Conservation (phyloP, 2,797 vertebrate genomes). For the Halcyon chelicuti region DNA sequence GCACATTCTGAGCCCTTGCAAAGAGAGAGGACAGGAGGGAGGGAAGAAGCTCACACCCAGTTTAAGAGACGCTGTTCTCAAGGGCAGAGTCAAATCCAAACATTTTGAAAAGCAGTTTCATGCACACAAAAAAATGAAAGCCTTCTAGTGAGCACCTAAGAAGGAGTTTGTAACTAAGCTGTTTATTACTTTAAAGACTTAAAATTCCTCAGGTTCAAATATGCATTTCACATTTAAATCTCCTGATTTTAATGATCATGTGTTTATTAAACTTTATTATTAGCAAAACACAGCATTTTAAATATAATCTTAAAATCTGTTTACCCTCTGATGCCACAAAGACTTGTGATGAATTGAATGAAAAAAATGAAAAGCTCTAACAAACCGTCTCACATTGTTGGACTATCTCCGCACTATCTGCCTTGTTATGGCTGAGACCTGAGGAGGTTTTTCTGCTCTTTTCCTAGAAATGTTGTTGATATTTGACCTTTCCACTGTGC, state of each 20-base stretch:
- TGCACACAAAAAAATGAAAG: background rate
- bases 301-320: background rate
- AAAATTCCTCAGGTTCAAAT: background rate
- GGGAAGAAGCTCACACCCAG: background rate
- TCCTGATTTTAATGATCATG: background rate
- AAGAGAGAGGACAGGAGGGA: background rate
- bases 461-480: background rate
- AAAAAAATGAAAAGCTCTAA: background rate
- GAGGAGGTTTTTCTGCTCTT: background rate
- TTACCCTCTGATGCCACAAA: background rate
- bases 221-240: background rate
- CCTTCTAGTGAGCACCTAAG: background rate
- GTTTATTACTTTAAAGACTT: background rate
- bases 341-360: background rate
- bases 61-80: background rate
- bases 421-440: background rate
- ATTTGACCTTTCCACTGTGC: background rate
- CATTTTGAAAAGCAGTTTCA: background rate
- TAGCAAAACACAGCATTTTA: background rate
- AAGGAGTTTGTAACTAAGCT: background rate
- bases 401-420: background rate
- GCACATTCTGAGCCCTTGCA: background rate
- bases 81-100: slow-evolving; percentile 14
- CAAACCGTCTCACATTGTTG: background rate
- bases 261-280: background rate